Percentiles rank a stretch among this genome's conserved stretches.
These are phyloP conservation scores for Aquatica leii DNA, from an alignment of 2,888 invertebrate genomes.

Conservation along the genomic window DNA sequence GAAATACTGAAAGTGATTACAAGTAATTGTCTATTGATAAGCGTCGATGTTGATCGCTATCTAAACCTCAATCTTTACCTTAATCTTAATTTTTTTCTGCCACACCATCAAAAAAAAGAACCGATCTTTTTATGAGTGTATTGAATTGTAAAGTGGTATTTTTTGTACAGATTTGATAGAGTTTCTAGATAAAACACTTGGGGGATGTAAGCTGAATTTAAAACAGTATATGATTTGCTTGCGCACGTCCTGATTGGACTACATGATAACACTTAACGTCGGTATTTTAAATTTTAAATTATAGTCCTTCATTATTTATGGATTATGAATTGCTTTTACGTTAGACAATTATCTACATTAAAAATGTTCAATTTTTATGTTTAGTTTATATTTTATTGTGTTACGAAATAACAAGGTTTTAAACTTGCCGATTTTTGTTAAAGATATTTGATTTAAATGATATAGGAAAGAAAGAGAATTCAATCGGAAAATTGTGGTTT, in stretches of 20 bases:
- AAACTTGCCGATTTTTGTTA: not conserved
- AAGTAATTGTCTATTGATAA: too few relatives aligned
- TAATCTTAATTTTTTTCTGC: not conserved
- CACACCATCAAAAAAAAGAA: not conserved
- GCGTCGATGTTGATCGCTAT: too few relatives aligned
- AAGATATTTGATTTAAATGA: slow-evolving; percentile 3
- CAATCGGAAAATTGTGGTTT: slow-evolving; percentile 49
- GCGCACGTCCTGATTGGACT: slow-evolving; percentile 48
- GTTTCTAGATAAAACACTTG: slow-evolving; percentile 38
- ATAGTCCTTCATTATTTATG: slow-evolving; percentile 51
- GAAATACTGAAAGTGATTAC: too few relatives aligned
- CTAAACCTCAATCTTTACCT: too few relatives aligned
- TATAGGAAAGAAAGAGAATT: slow-evolving; percentile 24
- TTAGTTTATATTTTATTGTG: slow-evolving; percentile 17
- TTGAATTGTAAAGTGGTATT: slow-evolving; percentile 52
- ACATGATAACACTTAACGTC: slow-evolving; percentile 46
- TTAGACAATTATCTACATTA: slow-evolving; percentile 49
- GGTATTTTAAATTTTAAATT: slow-evolving; percentile 52
- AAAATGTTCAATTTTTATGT: slow-evolving; percentile 28
- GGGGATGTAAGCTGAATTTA: slow-evolving; percentile 47
- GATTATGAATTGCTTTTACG: slow-evolving; percentile 50
- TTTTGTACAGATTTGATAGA: slow-evolving; percentile 49
- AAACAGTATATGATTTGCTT: slow-evolving; percentile 45
- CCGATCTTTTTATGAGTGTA: slow-evolving; percentile 25
- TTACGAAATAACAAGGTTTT: not conserved